A percentile compares a stretch with the other conserved stretches of the same genome.
phyloP scores from a whole-genome alignment of 2,113 vertebrate genomes.

The Takifugu bimaculatus region DNA sequence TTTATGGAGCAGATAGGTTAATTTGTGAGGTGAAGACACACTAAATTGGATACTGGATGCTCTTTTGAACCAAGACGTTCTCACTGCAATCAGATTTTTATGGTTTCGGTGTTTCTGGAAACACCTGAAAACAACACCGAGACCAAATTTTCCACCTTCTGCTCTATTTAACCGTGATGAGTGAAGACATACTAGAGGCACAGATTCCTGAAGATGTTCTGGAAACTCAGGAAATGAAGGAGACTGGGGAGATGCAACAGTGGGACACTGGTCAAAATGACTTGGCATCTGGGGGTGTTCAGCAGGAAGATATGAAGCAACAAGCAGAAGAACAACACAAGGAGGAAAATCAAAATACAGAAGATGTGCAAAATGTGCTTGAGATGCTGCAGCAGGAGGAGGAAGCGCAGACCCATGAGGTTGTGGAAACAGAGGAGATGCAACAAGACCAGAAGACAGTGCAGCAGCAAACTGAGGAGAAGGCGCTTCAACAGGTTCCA shows the following conservation, averaged over 20 bases:
- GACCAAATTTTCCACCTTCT: constrained; percentile 7
- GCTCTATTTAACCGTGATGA: constrained; percentile 26
- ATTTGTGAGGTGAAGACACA: constrained; percentile 28
- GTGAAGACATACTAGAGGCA: constrained; percentile 29
- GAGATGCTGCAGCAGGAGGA: background rate
- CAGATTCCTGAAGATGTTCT: constrained; percentile 6
- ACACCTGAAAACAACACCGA: constrained; percentile 1
- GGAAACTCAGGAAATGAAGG: constrained; percentile 15
- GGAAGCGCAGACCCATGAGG: background rate
- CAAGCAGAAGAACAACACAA: constrained; percentile 1
- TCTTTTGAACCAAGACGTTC: constrained; percentile 11
- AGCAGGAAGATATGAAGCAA: background rate
- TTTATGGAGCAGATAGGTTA: background rate
- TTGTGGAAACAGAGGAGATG: background rate
- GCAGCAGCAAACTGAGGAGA: constrained; percentile 12
- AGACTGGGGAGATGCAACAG: constrained; percentile 1
- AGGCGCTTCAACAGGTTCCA: constrained; percentile 1
- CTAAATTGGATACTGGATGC: constrained; percentile 54
- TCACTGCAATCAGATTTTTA: constrained; percentile 1
- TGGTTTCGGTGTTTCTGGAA: constrained; percentile 28
- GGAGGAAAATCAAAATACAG: background rate
- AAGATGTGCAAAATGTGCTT: background rate
- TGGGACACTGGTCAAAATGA: background rate
- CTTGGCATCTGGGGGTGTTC: background rate
- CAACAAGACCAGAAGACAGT: background rate